Evolutionary conservation across 2,888 invertebrate genomes (phyloP).

Genomic region (Chelonus formosanus): DNA sequence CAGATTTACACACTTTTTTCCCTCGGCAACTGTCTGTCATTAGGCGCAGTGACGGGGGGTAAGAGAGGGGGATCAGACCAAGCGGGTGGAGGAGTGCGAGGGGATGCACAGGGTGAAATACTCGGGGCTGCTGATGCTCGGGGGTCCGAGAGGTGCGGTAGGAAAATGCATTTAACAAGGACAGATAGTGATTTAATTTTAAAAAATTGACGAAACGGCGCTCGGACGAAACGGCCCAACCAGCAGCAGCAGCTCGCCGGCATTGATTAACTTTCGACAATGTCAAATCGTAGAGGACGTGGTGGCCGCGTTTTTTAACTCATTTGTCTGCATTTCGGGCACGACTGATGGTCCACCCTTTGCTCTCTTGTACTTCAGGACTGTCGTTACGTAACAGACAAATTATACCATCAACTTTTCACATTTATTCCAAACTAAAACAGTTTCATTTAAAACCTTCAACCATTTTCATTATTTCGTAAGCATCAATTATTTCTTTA

Average conservation of each 20-base stretch:
- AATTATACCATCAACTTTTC: constrained; percentile 1
- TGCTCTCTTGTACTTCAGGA: constrained; percentile 6
- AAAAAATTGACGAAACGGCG: constrained; percentile 64
- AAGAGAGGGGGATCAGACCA: constrained; percentile 13
- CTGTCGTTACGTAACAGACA: background rate
- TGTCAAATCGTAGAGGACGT: constrained; percentile 62
- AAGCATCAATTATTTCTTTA: too few species aligned
- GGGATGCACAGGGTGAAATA: constrained; percentile 41
- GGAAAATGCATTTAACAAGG: constrained; percentile 65
- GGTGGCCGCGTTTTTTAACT: constrained; percentile 59
- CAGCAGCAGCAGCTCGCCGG: constrained; percentile 45
- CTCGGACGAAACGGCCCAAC: constrained; percentile 33
- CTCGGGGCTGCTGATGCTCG: background rate
- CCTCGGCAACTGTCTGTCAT: constrained; percentile 63
- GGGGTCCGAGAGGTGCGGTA: constrained; percentile 36
- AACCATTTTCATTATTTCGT: too few species aligned
- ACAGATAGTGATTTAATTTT: constrained; percentile 65
- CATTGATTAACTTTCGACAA: constrained; percentile 66
- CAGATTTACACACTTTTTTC: constrained; percentile 57
- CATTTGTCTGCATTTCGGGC: constrained; percentile 61
- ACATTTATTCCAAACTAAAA: background rate
- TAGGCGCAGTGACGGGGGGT: constrained; percentile 53
- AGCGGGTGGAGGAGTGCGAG: constrained; percentile 8
- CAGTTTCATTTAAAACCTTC: too few species aligned
- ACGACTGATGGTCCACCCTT: constrained; percentile 36